Evolutionary conservation across 2,797 vertebrate species (phyloP).

Genomic region (Thunnus albacares): DNA sequence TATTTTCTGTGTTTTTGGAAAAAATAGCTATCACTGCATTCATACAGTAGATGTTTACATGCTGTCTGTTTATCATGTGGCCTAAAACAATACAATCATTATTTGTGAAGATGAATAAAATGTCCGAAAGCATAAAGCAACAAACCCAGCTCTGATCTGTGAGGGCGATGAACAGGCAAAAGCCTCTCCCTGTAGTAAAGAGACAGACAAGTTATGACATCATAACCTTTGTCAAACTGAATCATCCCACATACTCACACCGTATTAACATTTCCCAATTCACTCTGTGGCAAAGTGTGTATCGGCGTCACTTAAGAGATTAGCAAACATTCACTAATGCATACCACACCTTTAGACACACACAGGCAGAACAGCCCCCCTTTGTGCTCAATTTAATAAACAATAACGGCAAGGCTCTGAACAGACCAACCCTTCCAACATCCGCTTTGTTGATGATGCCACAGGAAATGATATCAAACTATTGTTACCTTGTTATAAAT

Average conservation of each 20-base stretch:
- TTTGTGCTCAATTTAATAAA: constrained; percentile 17
- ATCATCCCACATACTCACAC: neutral
- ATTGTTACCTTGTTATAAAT: neutral
- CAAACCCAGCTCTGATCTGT: neutral
- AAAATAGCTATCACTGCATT: neutral
- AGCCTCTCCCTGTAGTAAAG: neutral
- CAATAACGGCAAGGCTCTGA: neutral
- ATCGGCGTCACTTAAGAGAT: neutral
- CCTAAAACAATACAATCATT: neutral
- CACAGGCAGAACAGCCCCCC: constrained; percentile 17
- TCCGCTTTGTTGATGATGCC: constrained; percentile 22
- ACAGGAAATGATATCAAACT: neutral
- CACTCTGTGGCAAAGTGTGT: constrained; percentile 3
- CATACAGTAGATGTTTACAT: neutral
- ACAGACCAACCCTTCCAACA: neutral
- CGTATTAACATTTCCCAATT: neutral
- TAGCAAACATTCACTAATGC: constrained; percentile 5
- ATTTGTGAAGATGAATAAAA: neutral
- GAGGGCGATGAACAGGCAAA: neutral
- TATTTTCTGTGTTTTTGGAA: neutral
- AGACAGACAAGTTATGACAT: neutral
- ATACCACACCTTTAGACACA: constrained; percentile 25
- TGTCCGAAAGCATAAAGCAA: neutral
- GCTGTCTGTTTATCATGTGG: neutral
- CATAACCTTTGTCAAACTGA: neutral